A percentile compares a stretch with the other conserved stretches of the same genome.
These are phyloP conservation scores for Leptinotarsa rubiginosa DNA, from an alignment of 2,888 invertebrate genomes.

Conservation along the genomic window DNA sequence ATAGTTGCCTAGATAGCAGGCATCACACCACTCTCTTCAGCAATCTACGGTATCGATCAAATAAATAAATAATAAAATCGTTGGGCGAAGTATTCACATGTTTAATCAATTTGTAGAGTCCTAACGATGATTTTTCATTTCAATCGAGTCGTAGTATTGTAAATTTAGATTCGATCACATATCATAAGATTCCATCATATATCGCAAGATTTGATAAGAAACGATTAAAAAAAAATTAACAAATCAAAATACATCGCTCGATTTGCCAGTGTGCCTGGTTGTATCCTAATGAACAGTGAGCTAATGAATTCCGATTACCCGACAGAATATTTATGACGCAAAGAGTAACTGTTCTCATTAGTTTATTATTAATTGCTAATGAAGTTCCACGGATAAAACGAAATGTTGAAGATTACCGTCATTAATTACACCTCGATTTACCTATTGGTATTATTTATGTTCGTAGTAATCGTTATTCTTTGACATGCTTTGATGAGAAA, in stretches of 20 bases:
- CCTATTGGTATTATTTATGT: constrained; percentile 25
- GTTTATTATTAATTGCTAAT: constrained; percentile 30
- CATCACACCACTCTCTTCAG: no score
- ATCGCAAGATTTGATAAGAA: no score
- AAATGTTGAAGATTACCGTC: constrained; percentile 26
- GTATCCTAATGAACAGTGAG: not conserved
- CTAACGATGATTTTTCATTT: no score
- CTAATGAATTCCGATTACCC: constrained; percentile 18
- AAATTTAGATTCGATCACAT: no score
- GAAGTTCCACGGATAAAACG: constrained; percentile 25
- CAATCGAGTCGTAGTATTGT: no score
- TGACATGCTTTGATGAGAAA: constrained; percentile 20
- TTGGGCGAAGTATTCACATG: no score
- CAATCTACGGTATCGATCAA: no score
- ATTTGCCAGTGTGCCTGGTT: not conserved
- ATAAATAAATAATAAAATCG: no score
- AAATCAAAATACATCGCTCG: not conserved
- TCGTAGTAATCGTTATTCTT: constrained; percentile 17
- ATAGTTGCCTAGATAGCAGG: no score
- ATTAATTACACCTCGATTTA: constrained; percentile 30
- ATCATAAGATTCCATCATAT: no score
- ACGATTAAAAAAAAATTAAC: no score
- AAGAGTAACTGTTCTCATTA: constrained; percentile 23
- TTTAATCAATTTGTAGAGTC: no score
- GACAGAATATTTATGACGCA: constrained; percentile 20